These are phyloP conservation scores for Scarus forsteni DNA, from an alignment of 2,797 vertebrate species.

Conservation along the genomic window DNA sequence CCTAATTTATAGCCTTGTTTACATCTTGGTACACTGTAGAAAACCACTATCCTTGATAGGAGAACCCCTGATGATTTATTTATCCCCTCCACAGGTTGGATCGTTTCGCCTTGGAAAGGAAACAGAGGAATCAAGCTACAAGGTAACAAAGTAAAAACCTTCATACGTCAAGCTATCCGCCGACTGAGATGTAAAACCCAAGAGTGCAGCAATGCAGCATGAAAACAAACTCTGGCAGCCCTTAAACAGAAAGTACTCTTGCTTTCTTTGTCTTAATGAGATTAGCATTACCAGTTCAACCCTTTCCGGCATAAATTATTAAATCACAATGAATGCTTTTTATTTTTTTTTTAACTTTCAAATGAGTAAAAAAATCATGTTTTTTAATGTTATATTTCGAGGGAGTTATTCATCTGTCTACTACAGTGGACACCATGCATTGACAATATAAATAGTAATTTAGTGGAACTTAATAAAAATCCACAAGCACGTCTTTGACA, in stretches of 20 bases:
- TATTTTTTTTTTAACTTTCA: no score
- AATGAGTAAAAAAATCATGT: no score
- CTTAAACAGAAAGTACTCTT: not conserved
- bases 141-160: not conserved
- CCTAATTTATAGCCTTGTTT: conserved; percentile 15
- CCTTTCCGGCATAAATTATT: no score
- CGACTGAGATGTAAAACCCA: not conserved
- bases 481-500: no score
- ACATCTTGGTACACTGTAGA: not conserved
- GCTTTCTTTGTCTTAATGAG: not conserved
- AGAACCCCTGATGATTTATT: conserved; percentile 30
- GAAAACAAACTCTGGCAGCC: not conserved
- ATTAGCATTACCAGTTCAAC: not conserved
- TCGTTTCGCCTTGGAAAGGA: not conserved
- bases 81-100: conserved; percentile 1
- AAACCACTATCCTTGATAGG: not conserved
- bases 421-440: no score
- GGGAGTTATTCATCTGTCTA: no score
- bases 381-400: no score
- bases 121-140: not conserved
- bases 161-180: not conserved
- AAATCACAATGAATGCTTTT: no score
- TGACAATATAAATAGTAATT: no score
- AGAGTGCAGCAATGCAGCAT: not conserved
- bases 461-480: no score